These are phyloP conservation scores for Argya squamiceps DNA, from an alignment of 2,797 vertebrate species.

Conservation along the genomic window DNA sequence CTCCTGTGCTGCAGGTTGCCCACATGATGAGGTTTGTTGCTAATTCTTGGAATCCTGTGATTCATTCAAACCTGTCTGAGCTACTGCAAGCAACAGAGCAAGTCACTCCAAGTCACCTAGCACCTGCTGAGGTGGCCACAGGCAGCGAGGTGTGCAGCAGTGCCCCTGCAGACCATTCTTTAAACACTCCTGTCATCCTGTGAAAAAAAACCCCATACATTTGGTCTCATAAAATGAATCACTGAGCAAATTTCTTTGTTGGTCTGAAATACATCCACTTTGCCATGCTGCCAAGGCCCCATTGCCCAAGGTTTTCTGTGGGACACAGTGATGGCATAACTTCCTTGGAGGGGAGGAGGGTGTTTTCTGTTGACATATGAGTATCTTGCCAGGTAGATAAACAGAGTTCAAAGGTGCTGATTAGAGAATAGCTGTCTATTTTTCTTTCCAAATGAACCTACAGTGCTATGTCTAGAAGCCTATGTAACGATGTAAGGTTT, in stretches of 20 bases:
- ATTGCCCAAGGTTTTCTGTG: neutral
- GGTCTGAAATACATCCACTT: neutral
- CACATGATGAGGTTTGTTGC: neutral
- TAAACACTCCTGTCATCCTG: neutral
- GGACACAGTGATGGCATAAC: neutral
- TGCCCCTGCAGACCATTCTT: neutral
- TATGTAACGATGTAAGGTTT: neutral
- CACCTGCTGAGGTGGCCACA: neutral
- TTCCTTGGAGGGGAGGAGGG: neutral
- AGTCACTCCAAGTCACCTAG: neutral
- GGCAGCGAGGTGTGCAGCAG: neutral
- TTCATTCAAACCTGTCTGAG: slow-evolving; percentile 23
- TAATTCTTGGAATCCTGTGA: slow-evolving; percentile 34
- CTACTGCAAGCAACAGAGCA: neutral
- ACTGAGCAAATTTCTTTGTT: neutral
- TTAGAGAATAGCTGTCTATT: neutral
- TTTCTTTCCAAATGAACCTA: neutral
- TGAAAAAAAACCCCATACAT: neutral
- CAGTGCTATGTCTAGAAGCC: neutral
- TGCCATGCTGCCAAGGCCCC: neutral
- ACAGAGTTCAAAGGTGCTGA: neutral
- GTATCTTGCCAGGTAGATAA: neutral
- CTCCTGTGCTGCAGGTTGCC: neutral
- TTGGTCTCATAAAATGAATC: neutral
- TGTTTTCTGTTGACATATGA: neutral